These are phyloP conservation scores for Drosophila trapezifrons DNA, from an alignment of 1,140 invertebrate genomes.

Conservation along the genomic window DNA sequence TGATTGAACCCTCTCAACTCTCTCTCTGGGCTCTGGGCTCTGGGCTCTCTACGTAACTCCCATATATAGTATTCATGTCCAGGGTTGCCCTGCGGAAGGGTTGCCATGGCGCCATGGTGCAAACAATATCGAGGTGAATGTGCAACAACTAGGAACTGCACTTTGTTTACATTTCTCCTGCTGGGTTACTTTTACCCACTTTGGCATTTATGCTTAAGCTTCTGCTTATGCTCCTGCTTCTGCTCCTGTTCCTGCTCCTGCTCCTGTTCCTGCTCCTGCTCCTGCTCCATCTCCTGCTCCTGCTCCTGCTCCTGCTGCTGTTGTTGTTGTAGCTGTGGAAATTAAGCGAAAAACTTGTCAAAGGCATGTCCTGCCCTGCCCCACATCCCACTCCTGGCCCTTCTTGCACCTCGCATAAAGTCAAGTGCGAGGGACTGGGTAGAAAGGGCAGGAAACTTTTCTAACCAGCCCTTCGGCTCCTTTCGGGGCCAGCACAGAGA, in stretches of 20 bases:
- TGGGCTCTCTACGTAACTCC: constrained; percentile 6
- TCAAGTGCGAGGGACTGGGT: constrained; percentile 57
- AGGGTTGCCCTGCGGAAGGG: constrained; percentile 21
- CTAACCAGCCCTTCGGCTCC: constrained; percentile 25
- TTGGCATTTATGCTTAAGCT: constrained; percentile 72
- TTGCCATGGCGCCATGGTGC: constrained; percentile 60
- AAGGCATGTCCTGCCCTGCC: constrained; percentile 56
- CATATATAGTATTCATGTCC: background rate
- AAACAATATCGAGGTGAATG: constrained; percentile 48
- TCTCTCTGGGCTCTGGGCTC: too few relatives aligned
- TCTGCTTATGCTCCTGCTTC: constrained; percentile 39
- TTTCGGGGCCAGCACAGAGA: too few relatives aligned
- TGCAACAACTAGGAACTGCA: constrained; percentile 51
- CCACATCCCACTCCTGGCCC: background rate
- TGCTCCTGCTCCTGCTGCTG: constrained; percentile 28
- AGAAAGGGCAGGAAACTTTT: constrained; percentile 13
- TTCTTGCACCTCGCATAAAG: constrained; percentile 51
- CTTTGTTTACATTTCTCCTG: constrained; percentile 70
- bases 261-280: constrained; percentile 53
- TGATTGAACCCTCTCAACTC: constrained; percentile 3
- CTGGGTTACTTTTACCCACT: constrained; percentile 58
- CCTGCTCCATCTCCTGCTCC: constrained; percentile 15
- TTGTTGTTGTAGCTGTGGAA: constrained; percentile 50
- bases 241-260: background rate
- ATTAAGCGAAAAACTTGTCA: constrained; percentile 71